Base-by-base conservation (phyloP, 2,113 vertebrate species). In the Anarrhichthys ocellatus region DNA sequence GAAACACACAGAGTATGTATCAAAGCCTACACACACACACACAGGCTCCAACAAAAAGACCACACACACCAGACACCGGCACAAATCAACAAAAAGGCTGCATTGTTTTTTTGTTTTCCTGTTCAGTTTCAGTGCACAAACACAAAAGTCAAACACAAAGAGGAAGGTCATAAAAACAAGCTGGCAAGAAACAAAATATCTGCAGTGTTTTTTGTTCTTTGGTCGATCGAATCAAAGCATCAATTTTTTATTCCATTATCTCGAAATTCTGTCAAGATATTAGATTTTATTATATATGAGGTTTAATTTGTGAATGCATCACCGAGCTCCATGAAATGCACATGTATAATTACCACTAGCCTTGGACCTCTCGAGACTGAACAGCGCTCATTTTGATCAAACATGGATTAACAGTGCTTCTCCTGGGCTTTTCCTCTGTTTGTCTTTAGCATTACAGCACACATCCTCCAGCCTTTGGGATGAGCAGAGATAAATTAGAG, bases 1-100 rank as follows among this genome's bases (percentile, higher is more conserved):
- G 20, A 86, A 10, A 88, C 80, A 64, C 18, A 38, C 27, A 73
- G 42, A 18, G 50, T n/a, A 46, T 84, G 82, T 80, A 86, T 90
- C 61, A 70, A 72, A 66, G 36, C 50, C 17, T 58, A 9, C 10
- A 63, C 46, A 68, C 36, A 80, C 24, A 48, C 13, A 59, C 11
- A 29, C 15, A 13, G 0, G 36, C 42, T 46, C 17, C 11, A 8
- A 70, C 58, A 76, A 59, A 34, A 69, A 73, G 40, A 54, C 11
- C 46, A 69, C 9, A 72, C 32, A 34, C 32, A 34, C 3, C 2
- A 29, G 10, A 73, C 63, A 61, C 20, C 1, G 5, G 50, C 44
- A 56, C 71, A 46, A 73, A 76, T 78, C 48, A 69, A 46, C 17
- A 56, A 34, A 50, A 63, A 73, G 54, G 54, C 74, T 48, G 40